phyloP scores from a whole-genome alignment of 2,113 vertebrate genomes.

The Perca schrenkii region DNA sequence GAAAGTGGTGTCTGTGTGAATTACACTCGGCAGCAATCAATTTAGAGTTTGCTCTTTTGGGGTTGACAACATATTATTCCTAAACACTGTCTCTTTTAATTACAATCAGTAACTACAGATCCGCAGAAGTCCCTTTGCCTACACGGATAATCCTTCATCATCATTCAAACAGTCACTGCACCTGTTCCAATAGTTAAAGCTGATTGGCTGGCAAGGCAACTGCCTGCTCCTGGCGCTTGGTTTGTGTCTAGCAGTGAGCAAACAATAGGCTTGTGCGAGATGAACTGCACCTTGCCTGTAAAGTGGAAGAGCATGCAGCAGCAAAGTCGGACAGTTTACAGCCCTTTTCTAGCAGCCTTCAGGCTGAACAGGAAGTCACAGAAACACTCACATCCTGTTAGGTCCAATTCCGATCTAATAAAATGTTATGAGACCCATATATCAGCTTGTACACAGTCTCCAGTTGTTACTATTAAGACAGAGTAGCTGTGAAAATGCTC shows the following conservation, averaged over 20 bases:
- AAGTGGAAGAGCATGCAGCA: no score
- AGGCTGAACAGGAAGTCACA: no score
- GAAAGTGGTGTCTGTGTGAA: slow-evolving; percentile 29
- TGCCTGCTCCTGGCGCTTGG: not conserved
- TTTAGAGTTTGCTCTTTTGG: slow-evolving; percentile 32
- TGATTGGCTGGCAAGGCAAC: slow-evolving; percentile 32
- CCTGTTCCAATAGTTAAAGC: slow-evolving; percentile 46
- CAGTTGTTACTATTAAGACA: no score
- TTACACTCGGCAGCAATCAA: not conserved
- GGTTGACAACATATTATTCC: slow-evolving; percentile 27
- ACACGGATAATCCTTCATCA: slow-evolving; percentile 36
- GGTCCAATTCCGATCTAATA: no score
- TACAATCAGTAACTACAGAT: slow-evolving; percentile 21
- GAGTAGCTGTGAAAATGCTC: no score
- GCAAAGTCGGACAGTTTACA: no score
- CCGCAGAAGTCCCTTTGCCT: slow-evolving; percentile 8
- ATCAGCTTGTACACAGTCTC: no score
- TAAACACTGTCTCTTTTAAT: slow-evolving; percentile 35
- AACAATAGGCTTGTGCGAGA: not conserved
- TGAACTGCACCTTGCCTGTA: no score
- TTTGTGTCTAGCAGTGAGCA: slow-evolving; percentile 1
- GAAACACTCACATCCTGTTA: no score
- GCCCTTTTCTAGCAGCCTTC: no score
- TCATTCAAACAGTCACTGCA: slow-evolving; percentile 23
- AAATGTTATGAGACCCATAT: no score